Percentiles rank a stretch among this genome's conserved stretches.
Evolutionary conservation across 2,888 invertebrate genomes (phyloP).

Genomic region (Xestia c-nigrum): DNA sequence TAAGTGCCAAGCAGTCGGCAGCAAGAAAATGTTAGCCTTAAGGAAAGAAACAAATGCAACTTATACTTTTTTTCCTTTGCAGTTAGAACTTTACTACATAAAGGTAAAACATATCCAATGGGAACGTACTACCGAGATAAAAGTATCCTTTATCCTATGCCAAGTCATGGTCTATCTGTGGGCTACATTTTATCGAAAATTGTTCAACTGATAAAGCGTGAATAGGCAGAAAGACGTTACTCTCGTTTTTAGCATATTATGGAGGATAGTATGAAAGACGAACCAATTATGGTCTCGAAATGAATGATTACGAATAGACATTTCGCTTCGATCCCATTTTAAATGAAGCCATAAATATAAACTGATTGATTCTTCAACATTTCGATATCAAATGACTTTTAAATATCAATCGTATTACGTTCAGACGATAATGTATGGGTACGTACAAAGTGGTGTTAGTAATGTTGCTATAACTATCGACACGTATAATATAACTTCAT

Average conservation of each 20-base stretch:
- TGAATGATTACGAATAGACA: constrained; percentile 12
- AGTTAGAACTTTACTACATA: not conserved
- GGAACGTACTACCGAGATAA: not conserved
- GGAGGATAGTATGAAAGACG: too few species aligned
- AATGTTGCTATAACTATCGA: constrained; percentile 54
- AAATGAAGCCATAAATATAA: constrained; percentile 59
- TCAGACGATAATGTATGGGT: constrained; percentile 55
- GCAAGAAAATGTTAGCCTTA: too few species aligned
- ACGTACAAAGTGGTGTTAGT: constrained; percentile 51
- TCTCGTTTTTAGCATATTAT: not conserved
- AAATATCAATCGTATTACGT: constrained; percentile 53
- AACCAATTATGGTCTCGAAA: not conserved
- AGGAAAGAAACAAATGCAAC: too few species aligned
- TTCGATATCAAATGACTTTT: constrained; percentile 47
- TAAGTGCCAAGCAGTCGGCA: too few species aligned
- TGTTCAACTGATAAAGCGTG: too few species aligned
- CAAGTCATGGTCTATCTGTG: not conserved
- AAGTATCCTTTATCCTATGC: not conserved
- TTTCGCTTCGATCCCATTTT: constrained; percentile 25
- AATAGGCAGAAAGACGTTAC: not conserved
- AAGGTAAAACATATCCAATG: not conserved
- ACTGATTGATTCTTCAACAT: constrained; percentile 46
- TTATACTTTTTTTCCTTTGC: not conserved
- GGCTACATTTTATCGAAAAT: not conserved
- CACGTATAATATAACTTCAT: constrained; percentile 49